Percentiles rank a stretch among this genome's conserved stretches.
Conservation (phyloP, 2,113 vertebrate species). For the Dasyurus viverrinus region DNA sequence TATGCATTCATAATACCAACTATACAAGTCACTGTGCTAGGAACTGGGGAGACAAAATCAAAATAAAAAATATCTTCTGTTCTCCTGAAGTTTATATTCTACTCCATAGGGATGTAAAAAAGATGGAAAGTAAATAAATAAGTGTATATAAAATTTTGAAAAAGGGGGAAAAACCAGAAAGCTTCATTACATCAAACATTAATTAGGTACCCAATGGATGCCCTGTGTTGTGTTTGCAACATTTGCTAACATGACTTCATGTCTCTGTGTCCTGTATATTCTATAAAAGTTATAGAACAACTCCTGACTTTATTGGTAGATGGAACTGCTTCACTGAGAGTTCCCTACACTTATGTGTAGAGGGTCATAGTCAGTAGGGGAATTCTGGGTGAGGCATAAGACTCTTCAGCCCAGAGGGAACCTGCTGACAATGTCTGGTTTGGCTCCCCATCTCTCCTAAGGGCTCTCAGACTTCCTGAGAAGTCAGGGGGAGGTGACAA, state of each 20-base stretch:
- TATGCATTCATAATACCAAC: background rate
- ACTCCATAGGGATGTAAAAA: background rate
- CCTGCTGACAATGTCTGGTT: too few relatives aligned
- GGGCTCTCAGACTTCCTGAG: too few relatives aligned
- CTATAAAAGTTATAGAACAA: background rate
- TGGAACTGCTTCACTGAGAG: background rate
- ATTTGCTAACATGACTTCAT: background rate
- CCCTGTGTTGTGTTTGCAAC: background rate
- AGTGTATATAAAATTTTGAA: background rate
- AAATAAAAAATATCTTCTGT: background rate
- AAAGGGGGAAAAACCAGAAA: background rate
- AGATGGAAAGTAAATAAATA: background rate
- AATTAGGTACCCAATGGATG: background rate
- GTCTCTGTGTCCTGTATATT: rapidly evolving
- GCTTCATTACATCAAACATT: background rate
- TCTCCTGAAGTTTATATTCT: background rate
- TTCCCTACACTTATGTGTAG: background rate
- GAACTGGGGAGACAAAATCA: background rate
- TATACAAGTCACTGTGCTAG: background rate
- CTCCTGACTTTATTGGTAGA: background rate
- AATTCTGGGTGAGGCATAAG: too few relatives aligned
- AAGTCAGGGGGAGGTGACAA: too few relatives aligned
- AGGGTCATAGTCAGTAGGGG: too few relatives aligned
- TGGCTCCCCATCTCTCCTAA: too few relatives aligned
- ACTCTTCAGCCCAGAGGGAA: too few relatives aligned